Percentiles rank a stretch among this genome's conserved stretches.
Conservation (phyloP, 2,888 invertebrate genomes). For the Volucella zonaria region DNA sequence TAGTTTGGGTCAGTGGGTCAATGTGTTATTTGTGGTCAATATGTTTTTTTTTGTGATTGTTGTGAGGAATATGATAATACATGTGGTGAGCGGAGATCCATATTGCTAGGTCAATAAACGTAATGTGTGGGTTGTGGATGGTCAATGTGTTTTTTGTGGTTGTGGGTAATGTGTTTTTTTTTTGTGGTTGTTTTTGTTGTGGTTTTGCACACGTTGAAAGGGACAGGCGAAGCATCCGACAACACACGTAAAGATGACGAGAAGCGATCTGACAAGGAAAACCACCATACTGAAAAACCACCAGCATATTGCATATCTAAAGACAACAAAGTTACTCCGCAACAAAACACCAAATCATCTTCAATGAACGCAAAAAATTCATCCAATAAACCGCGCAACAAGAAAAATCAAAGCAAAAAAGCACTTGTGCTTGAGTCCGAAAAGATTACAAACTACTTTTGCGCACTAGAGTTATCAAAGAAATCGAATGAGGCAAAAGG, state of each 20-base stretch:
- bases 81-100: too few relatives aligned
- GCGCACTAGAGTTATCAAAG: not conserved
- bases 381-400: not conserved
- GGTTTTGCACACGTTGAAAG: too few relatives aligned
- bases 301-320: not conserved
- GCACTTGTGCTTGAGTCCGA: not conserved
- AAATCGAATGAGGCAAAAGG: not conserved
- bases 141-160: too few relatives aligned
- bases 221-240: not conserved
- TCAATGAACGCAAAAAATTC: not conserved
- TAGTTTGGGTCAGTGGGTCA: too few relatives aligned
- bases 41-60: too few relatives aligned
- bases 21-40: too few relatives aligned
- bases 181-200: too few relatives aligned
- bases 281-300: not conserved
- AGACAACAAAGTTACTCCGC: not conserved
- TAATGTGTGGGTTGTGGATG: too few relatives aligned
- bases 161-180: too few relatives aligned
- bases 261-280: not conserved
- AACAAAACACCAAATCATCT: not conserved
- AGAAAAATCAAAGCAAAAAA: not conserved
- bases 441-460: slow-evolving; percentile 55
- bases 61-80: too few relatives aligned
- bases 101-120: too few relatives aligned
- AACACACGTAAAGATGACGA: not conserved